Base-by-base conservation (phyloP, 2,888 invertebrate species). In the Pristionchus arcanus region DNA sequence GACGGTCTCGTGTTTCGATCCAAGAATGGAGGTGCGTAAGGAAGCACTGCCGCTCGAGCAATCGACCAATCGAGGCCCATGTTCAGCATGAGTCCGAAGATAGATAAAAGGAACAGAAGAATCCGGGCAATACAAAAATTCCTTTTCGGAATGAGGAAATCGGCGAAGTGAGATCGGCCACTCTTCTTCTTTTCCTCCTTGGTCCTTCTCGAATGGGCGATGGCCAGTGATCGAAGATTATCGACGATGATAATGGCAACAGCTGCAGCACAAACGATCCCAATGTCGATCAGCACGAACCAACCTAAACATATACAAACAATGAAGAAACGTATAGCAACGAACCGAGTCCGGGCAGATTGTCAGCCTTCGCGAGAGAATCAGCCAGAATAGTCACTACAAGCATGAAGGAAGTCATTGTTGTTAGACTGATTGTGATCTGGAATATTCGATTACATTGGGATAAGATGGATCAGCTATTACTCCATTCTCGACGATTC, bases 381-480 rank as follows among this genome's bases (percentile, higher is more conserved):
- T 74, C 74, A 19, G 74, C 31, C 0, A 74, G 37, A 74, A 74
- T 74, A 3, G 74, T 74, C 5, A 74, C 74, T 0, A 74, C 74
- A 7, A 74, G 37, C 74, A 74, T 74, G 19, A 74, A 25, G 0
- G 74, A 74, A 1, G 74, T 74, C 74, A 74, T 74, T 21, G 74
- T 74, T 0, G 74, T 74, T 7, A 74, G 37, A 13, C 74, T 25
- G 11, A 37, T 74, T 74, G 74, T 34, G 5, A 34, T 34, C 74
- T 74, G 37, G 25, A 13, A 37, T 0, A 74, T 31, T 28, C 25
- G 21, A 16, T 63, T 66, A 28, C 5, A 28, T 66, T 66, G 4
- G 7, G n/a, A 5, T 11, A 3, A 25, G 9, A 11, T 0, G 25
- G n/a, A 63, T 11, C 0, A 0, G 19, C 0, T 2, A 9, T 63